phyloP scores from a whole-genome alignment of 2,797 vertebrate species.

The Galaxias olidus region DNA sequence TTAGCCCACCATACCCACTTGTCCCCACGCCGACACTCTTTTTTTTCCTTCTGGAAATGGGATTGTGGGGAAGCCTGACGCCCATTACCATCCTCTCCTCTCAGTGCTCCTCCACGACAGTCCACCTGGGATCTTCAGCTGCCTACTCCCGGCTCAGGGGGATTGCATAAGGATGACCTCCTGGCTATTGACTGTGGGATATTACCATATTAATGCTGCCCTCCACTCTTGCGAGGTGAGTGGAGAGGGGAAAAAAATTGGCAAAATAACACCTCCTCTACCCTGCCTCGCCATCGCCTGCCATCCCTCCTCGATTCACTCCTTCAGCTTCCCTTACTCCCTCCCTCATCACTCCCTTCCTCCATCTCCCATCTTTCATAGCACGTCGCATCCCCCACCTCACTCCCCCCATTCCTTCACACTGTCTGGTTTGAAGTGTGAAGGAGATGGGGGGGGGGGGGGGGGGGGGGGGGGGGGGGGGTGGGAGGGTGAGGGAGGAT shows the following conservation, averaged over 20 bases:
- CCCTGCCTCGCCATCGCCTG: conserved; percentile 18
- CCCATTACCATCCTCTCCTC: conserved; percentile 59
- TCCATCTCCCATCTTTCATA: background rate
- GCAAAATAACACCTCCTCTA: conserved; percentile 32
- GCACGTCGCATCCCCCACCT: background rate
- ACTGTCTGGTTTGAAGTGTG: conserved; percentile 68
- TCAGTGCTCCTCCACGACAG: conserved; percentile 44
- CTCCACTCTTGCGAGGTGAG: conserved; percentile 53
- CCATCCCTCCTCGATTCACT: conserved; percentile 8
- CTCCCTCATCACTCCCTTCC: conserved; percentile 44
- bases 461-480: conserved; percentile 20
- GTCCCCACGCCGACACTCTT: conserved; percentile 24
- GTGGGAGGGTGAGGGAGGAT: conserved; percentile 48
- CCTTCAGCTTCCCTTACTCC: conserved; percentile 21
- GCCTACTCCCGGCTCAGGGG: conserved; percentile 35
- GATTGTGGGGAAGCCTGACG: conserved; percentile 59
- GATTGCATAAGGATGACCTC: conserved; percentile 65
- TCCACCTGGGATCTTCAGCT: conserved; percentile 55
- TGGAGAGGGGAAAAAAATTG: conserved; percentile 54
- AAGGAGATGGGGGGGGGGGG: conserved; percentile 57
- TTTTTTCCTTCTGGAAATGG: conserved; percentile 63
- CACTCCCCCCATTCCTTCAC: conserved; percentile 55
- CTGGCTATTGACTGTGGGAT: conserved; percentile 54
- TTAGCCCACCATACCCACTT: conserved; percentile 42
- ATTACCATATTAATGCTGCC: conserved; percentile 74